Conservation (phyloP, 1,140 invertebrate species). For the Druon quercuslanigerum region DNA sequence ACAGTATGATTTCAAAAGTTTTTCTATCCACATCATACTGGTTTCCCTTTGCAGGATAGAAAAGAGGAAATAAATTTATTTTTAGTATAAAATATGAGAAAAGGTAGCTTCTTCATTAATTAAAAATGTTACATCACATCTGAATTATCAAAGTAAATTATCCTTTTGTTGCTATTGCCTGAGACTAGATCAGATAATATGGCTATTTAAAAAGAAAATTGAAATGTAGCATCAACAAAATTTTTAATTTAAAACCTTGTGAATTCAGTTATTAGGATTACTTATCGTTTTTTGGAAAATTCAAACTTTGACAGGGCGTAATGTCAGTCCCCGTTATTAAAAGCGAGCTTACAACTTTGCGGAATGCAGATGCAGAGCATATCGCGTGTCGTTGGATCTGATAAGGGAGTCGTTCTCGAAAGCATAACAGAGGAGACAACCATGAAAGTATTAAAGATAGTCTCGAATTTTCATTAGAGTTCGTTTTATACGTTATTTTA, state of each 20-base stretch:
- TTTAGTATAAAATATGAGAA: no score
- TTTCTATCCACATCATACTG: no score
- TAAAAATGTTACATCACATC: no score
- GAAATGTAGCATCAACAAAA: not conserved
- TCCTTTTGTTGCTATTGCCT: no score
- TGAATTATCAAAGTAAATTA: no score
- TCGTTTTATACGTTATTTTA: not conserved
- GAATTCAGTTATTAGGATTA: not conserved
- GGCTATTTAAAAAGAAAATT: no score
- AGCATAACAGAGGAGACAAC: slow-evolving; percentile 9
- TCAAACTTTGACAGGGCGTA: not conserved
- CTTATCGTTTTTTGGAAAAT: slow-evolving; percentile 1
- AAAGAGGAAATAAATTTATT: no score
- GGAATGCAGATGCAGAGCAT: slow-evolving; percentile 4
- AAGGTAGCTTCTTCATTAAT: no score
- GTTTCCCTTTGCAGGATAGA: no score
- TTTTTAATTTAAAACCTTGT: not conserved
- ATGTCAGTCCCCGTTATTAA: slow-evolving; percentile 8
- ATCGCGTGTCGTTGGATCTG: slow-evolving; percentile 15
- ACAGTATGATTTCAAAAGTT: no score
- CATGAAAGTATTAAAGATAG: not conserved
- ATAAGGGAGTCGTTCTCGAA: slow-evolving; percentile 15
- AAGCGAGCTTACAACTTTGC: slow-evolving; percentile 8
- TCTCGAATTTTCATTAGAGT: not conserved
- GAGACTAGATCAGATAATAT: no score